A percentile compares a stretch with the other conserved stretches of the same genome.
phyloP scores from a whole-genome alignment of 2,888 invertebrate genomes.

The Nipponacmea schrenckii region DNA sequence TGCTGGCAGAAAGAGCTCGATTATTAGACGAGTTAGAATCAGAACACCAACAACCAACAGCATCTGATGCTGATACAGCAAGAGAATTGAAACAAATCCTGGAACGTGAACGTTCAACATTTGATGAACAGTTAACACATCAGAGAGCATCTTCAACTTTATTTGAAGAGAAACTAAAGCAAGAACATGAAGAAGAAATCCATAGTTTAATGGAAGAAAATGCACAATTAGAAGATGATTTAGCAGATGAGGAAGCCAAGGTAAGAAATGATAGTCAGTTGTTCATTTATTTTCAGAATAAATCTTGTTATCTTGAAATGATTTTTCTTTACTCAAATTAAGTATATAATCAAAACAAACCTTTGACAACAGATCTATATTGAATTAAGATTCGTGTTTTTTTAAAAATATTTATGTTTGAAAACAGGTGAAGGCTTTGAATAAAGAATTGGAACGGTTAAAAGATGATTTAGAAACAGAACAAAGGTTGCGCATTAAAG shows the following conservation, averaged over 20 bases:
- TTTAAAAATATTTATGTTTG: not conserved
- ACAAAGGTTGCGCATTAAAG: constrained; percentile 38
- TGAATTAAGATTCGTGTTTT: no score
- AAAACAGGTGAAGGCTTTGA: constrained; percentile 31
- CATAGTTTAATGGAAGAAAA: constrained; percentile 60
- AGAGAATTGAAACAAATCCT: constrained; percentile 56
- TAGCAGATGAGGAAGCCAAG: constrained; percentile 46
- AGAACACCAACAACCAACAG: constrained; percentile 17
- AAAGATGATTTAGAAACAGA: constrained; percentile 35
- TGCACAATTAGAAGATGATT: constrained; percentile 47
- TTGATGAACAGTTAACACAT: constrained; percentile 68
- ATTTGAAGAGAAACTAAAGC: constrained; percentile 47
- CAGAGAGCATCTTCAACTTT: constrained; percentile 51
- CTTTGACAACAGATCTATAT: no score
- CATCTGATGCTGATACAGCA: constrained; percentile 27
- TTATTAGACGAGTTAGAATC: constrained; percentile 69
- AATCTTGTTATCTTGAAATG: no score
- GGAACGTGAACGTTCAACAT: constrained; percentile 65
- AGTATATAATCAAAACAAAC: no score
- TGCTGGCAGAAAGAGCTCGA: constrained; percentile 69
- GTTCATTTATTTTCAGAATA: not conserved
- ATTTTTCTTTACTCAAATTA: no score
- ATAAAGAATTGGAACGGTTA: constrained; percentile 36
- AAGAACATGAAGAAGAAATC: constrained; percentile 61
- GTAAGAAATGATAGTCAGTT: constrained; percentile 32